A percentile compares a stretch with the other conserved stretches of the same genome.
Conservation (phyloP, 2,888 invertebrate species). For the Auanema freiburgensis region DNA sequence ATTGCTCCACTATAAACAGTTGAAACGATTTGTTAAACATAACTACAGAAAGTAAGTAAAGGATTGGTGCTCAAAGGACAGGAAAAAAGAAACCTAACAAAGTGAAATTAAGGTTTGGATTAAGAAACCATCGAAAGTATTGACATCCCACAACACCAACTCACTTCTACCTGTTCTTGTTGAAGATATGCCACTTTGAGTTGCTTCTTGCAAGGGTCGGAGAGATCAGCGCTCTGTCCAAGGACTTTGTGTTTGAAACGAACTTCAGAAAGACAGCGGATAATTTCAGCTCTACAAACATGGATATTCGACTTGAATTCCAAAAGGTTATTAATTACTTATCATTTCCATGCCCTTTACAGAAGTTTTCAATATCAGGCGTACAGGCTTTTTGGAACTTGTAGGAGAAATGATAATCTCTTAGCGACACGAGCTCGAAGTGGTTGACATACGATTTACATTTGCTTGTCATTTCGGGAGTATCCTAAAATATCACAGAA, state of each 20-base stretch:
- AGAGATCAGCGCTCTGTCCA: constrained; percentile 76
- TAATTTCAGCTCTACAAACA: constrained; percentile 69
- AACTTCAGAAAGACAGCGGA: constrained; percentile 84
- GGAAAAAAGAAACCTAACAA: neutral
- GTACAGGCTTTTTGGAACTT: constrained; percentile 82
- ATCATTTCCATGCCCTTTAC: constrained; percentile 64
- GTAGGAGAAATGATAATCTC: constrained; percentile 88
- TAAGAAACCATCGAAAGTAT: neutral
- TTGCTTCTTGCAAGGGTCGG: constrained; percentile 87
- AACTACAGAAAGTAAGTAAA: neutral
- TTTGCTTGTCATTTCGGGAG: constrained; percentile 38
- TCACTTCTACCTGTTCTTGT: constrained; percentile 66
- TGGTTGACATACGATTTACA: constrained; percentile 85
- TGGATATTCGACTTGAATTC: too few species aligned
- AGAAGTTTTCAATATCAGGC: constrained; percentile 71
- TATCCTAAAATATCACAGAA: constrained; percentile 19
- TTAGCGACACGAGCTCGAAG: constrained; percentile 88
- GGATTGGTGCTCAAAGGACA: neutral
- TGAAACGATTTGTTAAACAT: too few species aligned
- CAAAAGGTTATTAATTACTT: constrained; percentile 38
- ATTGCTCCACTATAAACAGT: too few species aligned
- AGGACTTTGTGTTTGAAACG: constrained; percentile 74
- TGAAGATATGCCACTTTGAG: constrained; percentile 86
- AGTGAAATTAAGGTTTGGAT: neutral
- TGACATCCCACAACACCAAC: constrained; percentile 22